Evolutionary conservation across 2,888 invertebrate genomes (phyloP).

Genomic region (Apoda limacodes): DNA sequence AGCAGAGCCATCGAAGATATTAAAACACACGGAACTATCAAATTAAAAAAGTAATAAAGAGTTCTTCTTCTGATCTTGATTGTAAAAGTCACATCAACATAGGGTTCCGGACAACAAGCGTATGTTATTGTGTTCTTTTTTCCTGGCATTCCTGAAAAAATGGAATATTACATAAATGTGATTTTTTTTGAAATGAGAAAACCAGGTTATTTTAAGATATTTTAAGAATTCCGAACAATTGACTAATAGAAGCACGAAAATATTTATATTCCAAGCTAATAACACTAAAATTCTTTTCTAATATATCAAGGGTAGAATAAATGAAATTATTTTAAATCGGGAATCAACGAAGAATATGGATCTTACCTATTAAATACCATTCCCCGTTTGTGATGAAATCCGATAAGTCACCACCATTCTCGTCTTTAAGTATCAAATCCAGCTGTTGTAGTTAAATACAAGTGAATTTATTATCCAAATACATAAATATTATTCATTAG

Average conservation of each 20-base stretch:
- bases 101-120: constrained; percentile 94
- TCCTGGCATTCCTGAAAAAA: constrained; percentile 86
- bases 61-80: constrained; percentile 96
- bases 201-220: no score
- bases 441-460: constrained; percentile 72
- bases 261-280: no score
- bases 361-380: constrained; percentile 98
- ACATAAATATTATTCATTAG: no score
- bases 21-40: constrained; percentile 98
- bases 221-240: no score
- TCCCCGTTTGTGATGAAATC: constrained; percentile 99
- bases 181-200: no score
- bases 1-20: constrained; percentile 98
- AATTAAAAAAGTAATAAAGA: constrained; percentile 98
- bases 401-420: constrained; percentile 93
- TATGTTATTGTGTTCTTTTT: constrained; percentile 91
- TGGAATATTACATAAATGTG: no score
- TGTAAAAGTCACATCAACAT: constrained; percentile 96
- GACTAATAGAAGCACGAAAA: no score
- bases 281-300: no score
- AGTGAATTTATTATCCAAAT: no score
- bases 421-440: constrained; percentile 95
- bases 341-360: neutral
- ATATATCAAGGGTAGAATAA: no score
- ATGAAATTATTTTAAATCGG: no score